These are phyloP conservation scores for Gymnorhina tibicen DNA, from an alignment of 2,113 vertebrate genomes.

Conservation along the genomic window DNA sequence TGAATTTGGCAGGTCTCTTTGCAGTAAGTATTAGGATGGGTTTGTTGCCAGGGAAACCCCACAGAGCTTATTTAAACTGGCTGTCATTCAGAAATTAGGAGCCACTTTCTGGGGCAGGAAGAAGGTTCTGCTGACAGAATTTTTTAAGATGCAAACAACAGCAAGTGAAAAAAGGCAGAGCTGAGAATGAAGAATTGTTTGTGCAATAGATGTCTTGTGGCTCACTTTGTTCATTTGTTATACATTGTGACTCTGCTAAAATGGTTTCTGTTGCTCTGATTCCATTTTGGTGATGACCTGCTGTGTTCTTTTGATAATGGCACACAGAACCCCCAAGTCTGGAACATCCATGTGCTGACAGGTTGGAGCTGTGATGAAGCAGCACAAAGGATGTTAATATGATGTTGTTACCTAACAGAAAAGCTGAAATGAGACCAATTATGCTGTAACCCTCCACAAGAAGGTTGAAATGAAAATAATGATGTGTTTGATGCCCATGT, in stretches of 20 bases:
- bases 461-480: neutral
- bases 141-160: neutral
- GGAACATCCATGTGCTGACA: neutral
- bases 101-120: neutral
- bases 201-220: neutral
- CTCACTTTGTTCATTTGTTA: neutral
- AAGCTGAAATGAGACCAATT: neutral
- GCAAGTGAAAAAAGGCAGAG: neutral
- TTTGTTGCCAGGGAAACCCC: slow-evolving; percentile 9
- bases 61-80: neutral
- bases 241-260: neutral
- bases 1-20: neutral
- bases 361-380: neutral
- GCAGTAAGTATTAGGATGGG: neutral
- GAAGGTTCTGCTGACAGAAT: neutral
- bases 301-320: neutral
- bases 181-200: neutral
- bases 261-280: neutral
- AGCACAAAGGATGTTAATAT: neutral
- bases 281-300: neutral
- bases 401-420: neutral
- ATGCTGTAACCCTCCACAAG: neutral
- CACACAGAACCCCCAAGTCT: neutral
- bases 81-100: neutral
- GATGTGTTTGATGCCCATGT: neutral